These are phyloP conservation scores for Toxostoma redivivum DNA, from an alignment of 2,113 vertebrate species.

Conservation along the genomic window DNA sequence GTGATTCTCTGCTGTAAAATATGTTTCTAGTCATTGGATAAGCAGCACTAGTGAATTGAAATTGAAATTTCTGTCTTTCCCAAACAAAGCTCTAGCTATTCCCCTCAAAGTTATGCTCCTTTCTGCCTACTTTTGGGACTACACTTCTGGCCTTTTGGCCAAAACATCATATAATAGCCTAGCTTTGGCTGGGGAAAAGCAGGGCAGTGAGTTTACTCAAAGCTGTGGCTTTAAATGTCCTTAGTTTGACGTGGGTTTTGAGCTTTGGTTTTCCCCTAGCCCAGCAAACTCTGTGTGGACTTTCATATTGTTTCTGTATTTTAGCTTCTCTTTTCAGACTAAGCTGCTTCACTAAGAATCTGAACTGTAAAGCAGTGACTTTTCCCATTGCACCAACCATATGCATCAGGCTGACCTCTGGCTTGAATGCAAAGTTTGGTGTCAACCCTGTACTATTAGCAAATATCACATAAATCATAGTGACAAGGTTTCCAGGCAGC, in stretches of 20 bases:
- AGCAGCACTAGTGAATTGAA: not conserved
- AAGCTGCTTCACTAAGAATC: not conserved
- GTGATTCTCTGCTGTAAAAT: not conserved
- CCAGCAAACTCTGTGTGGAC: not conserved
- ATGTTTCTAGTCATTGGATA: not conserved
- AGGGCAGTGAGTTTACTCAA: not conserved
- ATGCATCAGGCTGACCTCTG: not conserved
- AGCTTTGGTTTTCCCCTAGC: not conserved
- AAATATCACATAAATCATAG: not conserved
- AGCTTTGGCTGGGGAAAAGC: not conserved
- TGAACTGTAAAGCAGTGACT: not conserved
- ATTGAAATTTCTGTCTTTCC: not conserved
- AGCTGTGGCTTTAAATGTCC: not conserved
- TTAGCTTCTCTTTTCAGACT: not conserved
- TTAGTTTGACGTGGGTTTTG: not conserved
- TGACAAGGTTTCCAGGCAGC: not conserved
- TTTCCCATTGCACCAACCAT: not conserved
- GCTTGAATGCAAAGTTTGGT: not conserved
- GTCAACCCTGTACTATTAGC: not conserved
- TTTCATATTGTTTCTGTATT: not conserved
- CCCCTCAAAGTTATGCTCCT: not conserved
- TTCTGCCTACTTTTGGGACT: not conserved
- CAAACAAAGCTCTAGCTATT: not conserved
- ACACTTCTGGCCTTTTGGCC: not conserved
- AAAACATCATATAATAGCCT: not conserved